Evolutionary conservation across 2,797 vertebrate species (phyloP), one percentile per base, ranked within the genome.

Genomic region (Tapirus indicus): DNA sequence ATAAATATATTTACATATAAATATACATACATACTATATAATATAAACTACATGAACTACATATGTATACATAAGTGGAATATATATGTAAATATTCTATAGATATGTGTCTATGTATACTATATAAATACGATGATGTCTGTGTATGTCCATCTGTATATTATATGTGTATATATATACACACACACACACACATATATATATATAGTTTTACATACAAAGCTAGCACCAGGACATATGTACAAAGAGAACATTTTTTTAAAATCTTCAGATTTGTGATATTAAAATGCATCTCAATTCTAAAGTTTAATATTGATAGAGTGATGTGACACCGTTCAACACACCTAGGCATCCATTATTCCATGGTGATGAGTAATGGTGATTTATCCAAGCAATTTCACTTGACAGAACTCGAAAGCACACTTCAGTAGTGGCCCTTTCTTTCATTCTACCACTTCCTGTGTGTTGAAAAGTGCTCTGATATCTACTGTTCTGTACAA

Each of bases 331-430:
- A n/a, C 56, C 32, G 47, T 54, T 52, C 82, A 23, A 27, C 38
- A 52, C 29, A 60, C 11, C 0, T 17, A 82, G 56, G 16, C 7
- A 85, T 41, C 68, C 52, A 29, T 92, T 79, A 96, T 54, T 27
- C 38, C 12, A 3, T 95, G 78, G 35, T 82, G n/a, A 71, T 75
- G 47, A n/a, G 27, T 21, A 60, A 41, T 13, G 27, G 71, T 56
- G 71, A 95, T 93, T 97, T 79, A 94, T 60, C 47, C 38, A 68
- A 58, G 52, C 12, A 49, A 85, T 94, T 95, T 83, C 58, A 94
- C 23, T 66, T 64, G 68, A 72, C 12, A 35, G 49, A 58, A 21
- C 32, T 75, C 5, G n/a, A 94, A 49, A 87, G 29, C 27, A 29
- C 6, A 7, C 64, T 35, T 86, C 54, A 72, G 80, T 0, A n/a